phyloP scores from a whole-genome alignment of 2,888 invertebrate genomes.

The Tachina lurida region DNA sequence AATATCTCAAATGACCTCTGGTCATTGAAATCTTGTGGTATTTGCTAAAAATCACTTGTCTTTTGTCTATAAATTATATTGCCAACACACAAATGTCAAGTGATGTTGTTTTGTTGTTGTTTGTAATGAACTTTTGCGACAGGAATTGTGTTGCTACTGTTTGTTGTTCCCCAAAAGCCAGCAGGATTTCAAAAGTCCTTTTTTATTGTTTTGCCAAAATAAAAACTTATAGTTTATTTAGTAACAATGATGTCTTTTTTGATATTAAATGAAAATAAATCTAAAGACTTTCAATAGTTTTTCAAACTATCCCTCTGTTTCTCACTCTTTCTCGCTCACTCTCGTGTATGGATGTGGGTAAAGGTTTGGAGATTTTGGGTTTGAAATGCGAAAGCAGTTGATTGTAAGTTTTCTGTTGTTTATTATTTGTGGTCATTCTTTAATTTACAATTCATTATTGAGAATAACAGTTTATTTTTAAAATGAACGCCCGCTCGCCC shows the following conservation, averaged over 20 bases:
- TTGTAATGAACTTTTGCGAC: slow-evolving; percentile 61
- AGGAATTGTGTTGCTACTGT: slow-evolving; percentile 36
- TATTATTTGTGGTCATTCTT: slow-evolving; percentile 59
- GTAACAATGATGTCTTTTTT: slow-evolving; percentile 61
- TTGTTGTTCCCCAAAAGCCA: slow-evolving; percentile 46
- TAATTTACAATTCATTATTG: slow-evolving; percentile 66
- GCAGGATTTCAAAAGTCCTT: slow-evolving; percentile 62
- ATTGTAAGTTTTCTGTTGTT: slow-evolving; percentile 24
- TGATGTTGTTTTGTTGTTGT: slow-evolving; percentile 65
- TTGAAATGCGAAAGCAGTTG: not conserved
- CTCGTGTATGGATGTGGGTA: not conserved
- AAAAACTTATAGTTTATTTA: slow-evolving; percentile 66
- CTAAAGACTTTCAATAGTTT: slow-evolving; percentile 61
- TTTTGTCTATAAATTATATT: slow-evolving; percentile 69
- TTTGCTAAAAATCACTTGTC: slow-evolving; percentile 70
- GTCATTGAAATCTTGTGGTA: slow-evolving; percentile 70
- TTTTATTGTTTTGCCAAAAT: slow-evolving; percentile 21
- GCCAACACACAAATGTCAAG: slow-evolving; percentile 69
- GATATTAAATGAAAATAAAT: slow-evolving; percentile 8
- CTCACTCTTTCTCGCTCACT: not conserved
- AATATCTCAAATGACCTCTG: slow-evolving; percentile 70
- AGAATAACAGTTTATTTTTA: slow-evolving; percentile 38
- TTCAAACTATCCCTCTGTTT: slow-evolving; percentile 9
- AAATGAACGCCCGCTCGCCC: not conserved
- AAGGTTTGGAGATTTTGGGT: not conserved